phyloP scores from a whole-genome alignment of 2,113 vertebrate species.

The Acrocephalus arundinaceus region DNA sequence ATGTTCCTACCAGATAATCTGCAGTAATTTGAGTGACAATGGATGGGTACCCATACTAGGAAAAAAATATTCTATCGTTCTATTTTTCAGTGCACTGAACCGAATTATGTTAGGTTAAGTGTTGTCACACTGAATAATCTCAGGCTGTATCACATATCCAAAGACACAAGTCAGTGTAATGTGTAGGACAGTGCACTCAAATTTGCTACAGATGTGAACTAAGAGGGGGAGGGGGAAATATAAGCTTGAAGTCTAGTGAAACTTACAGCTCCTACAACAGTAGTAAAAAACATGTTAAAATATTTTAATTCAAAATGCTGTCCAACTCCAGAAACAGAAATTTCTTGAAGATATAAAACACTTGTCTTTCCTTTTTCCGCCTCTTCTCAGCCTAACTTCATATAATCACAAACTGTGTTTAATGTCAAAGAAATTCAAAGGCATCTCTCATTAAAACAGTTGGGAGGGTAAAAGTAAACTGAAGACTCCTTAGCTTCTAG shows the following conservation, averaged over 20 bases:
- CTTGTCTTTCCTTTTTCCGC: not conserved
- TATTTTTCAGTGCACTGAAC: conserved; percentile 49
- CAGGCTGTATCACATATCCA: conserved; percentile 1
- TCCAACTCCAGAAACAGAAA: not conserved
- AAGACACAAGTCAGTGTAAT: conserved; percentile 1
- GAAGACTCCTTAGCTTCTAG: not conserved
- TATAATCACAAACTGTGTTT: not conserved
- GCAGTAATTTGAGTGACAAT: conserved; percentile 19
- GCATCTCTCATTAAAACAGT: not conserved
- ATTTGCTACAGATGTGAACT: not conserved
- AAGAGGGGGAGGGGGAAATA: not conserved
- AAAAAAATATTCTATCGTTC: conserved; percentile 20
- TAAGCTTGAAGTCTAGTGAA: not conserved
- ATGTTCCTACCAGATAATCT: not conserved
- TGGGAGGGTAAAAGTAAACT: not conserved
- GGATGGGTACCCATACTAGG: conserved; percentile 23
- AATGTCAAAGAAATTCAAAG: not conserved
- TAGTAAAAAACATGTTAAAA: not conserved
- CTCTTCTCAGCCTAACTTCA: not conserved
- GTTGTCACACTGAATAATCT: conserved; percentile 64
- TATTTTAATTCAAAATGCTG: not conserved
- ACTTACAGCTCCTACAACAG: not conserved
- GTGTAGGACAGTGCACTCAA: not conserved
- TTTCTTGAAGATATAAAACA: not conserved
- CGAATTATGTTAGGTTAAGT: conserved; percentile 60